Base-by-base conservation (phyloP, 2,888 invertebrate species). In the Miltochrista miniata region DNA sequence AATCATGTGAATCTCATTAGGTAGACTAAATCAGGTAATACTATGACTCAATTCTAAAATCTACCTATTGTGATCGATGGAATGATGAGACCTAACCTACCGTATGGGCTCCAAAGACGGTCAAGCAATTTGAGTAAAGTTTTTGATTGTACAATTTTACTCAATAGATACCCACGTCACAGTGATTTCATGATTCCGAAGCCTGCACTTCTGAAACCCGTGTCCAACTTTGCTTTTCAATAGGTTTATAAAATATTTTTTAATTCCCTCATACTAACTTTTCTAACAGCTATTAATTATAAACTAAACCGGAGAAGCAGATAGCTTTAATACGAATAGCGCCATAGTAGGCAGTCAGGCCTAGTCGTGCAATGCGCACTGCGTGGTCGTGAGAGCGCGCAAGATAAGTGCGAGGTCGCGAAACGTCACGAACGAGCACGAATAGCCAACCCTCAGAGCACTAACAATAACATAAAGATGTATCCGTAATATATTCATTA, bases 321-420 rank as follows among this genome's bases (percentile, higher is more conserved):
- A 31, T 13, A 43, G 44, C 12, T 44, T 43, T 37, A 44, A 52
- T 48, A 37, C 52, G 48, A 45, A 53, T 42, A 48, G 45, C 43
- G 14, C 52, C 45, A 45, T 53, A 53, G 47, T 34, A 43, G 30
- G 46, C 37, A 41, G 40, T 30, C 37, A 45, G 68, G 68, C 68
- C 55, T 71, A 71, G 81, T 87, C 87, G 87, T 88, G 89, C 83
- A 68, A 63, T 57, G 72, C 72, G 79, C 78, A 75, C 82, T 79
- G 86, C 85, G 84, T 83, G 81, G 80, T 89, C 89, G 90, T 90
- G 89, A 88, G 87, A 85, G 80, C 81, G 77, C 76, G 73, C 72
- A 76, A 86, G 88, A 89, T 89, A 88, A 87, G 83, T 86, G 79
- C 84, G 85, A 85, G 88, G 89, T 89, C 89, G 88, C 80, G 13